phyloP scores from a whole-genome alignment of 92 coral and sea anemone species.

The Desmophyllum pertusum region DNA sequence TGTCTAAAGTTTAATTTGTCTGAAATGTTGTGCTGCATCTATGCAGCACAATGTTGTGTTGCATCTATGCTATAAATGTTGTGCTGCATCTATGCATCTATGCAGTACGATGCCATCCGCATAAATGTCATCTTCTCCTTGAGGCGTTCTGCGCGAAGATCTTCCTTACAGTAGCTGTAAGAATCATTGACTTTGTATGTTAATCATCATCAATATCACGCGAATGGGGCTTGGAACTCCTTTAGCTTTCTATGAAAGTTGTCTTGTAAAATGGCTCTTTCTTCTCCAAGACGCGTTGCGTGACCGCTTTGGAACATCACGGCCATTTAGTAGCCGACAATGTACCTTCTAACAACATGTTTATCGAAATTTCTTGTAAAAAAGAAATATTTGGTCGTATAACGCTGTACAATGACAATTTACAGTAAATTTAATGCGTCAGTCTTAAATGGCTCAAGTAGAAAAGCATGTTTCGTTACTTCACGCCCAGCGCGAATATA shows the following conservation, averaged over 20 bases:
- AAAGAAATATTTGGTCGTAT: background rate
- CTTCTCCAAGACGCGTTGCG: background rate
- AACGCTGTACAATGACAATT: background rate
- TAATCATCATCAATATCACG: background rate
- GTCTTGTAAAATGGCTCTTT: background rate
- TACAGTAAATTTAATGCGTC: background rate
- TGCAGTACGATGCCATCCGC: background rate
- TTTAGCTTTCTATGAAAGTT: background rate
- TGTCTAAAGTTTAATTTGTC: background rate
- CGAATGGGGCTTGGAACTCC: background rate
- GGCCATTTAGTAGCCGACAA: background rate
- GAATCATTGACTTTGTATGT: background rate
- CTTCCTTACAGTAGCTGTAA: background rate
- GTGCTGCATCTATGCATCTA: no score
- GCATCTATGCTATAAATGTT: no score
- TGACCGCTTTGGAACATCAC: background rate
- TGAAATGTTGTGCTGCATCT: background rate
- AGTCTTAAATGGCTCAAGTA: slow-evolving; percentile 27
- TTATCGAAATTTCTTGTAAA: background rate
- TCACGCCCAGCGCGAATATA: slow-evolving; percentile 15
- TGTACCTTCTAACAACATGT: background rate
- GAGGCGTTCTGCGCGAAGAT: background rate
- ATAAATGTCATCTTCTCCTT: background rate
- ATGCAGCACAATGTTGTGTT: background rate
- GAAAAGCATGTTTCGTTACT: background rate